Evolutionary conservation across 2,888 invertebrate genomes (phyloP), one percentile per base, ranked within the genome.

Genomic region (Pyralis farinalis): DNA sequence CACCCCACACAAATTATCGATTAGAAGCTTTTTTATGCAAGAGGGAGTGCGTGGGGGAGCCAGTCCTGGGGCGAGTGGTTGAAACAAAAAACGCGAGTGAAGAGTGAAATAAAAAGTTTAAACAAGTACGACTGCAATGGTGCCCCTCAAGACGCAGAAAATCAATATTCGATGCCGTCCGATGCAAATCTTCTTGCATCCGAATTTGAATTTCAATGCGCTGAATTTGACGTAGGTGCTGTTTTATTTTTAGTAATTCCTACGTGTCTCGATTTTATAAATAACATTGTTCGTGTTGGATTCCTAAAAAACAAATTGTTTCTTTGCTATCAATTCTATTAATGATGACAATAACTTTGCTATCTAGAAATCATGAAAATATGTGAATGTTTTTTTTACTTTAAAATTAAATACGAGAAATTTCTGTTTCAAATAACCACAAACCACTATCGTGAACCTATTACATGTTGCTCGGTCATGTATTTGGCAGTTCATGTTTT

Each of bases 1-100:
- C 88, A 87, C 88, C 87, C 88, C 88, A 88, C 85, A 88, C 82
- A 88, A 88, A 88, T 88, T 88, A 88, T 88, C 88, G 88, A 88
- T 88, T 88, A 88, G 87, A 82, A 84, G 86, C 88, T 88, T 88
- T 88, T 88, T 88, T 88, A 88, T 88, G 88, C 88, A 88, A 88
- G 88, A 88, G 88, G 85, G 87, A 81, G 60, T 79, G 68, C 78
- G 74, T 76, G 71, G 81, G 88, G 87, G 87, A 74, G 74, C 63
- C 62, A 57, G 63, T 73, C 74, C 63, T 70, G 69, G 84, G 87
- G 87, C 75, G 86, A 78, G 79, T 76, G 82, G 86, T 77, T 86
- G 88, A 88, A 88, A 88, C 88, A 88, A 88, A 88, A 88, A 88
- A 86, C 82, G 71, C 69, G 80, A 77, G 84, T 79, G 87, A 81